These are phyloP conservation scores for Gymnothorax reevesii DNA, from an alignment of 2,797 vertebrate genomes.

Conservation along the genomic window DNA sequence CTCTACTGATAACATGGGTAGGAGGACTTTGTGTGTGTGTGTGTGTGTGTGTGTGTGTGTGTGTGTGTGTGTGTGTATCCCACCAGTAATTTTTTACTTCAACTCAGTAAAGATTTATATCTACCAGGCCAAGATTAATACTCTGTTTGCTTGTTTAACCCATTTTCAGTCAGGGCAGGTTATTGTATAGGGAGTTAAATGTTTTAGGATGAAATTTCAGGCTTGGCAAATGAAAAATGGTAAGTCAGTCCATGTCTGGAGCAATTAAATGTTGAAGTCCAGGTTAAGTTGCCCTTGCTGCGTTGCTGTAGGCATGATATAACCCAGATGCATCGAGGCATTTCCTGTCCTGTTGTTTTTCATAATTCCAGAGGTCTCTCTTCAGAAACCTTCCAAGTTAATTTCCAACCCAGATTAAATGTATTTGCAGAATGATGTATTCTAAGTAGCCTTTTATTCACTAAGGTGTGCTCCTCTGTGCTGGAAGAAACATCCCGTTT, in stretches of 20 bases:
- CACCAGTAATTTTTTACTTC: neutral
- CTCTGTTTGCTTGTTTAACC: neutral
- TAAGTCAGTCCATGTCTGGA: neutral
- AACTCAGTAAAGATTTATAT: neutral
- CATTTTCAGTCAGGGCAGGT: neutral
- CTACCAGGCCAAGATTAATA: neutral
- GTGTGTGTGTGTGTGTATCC: neutral
- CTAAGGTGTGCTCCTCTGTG: too few relatives aligned
- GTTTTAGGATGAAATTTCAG: neutral
- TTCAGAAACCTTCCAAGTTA: neutral
- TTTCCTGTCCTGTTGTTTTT: neutral
- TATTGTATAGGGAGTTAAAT: neutral
- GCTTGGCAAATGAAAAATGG: neutral
- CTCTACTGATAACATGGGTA: neutral
- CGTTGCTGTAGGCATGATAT: neutral
- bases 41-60: constrained; percentile 14
- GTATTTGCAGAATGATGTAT: neutral
- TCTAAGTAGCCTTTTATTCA: neutral
- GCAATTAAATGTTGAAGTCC: neutral
- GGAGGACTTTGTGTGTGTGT: neutral
- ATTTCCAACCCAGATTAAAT: neutral
- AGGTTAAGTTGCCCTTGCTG: neutral
- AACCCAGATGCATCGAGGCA: neutral
- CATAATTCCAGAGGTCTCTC: neutral
- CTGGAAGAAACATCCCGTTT: neutral